Base-by-base conservation (phyloP, 2,797 vertebrate species). In the Tragelaphus oryx region DNA sequence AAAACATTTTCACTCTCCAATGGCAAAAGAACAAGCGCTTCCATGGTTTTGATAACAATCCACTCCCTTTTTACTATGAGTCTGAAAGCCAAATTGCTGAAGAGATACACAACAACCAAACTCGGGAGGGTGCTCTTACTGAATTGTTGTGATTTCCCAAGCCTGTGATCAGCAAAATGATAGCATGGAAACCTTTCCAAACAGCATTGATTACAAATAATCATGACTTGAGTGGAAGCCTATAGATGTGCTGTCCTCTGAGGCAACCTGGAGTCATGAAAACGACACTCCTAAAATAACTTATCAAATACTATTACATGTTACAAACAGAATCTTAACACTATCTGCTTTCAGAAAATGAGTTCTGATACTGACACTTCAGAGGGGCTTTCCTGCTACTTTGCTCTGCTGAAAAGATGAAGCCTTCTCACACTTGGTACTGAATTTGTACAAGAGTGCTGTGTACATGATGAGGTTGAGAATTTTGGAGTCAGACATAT, bases 191-290 rank as follows among this genome's bases (percentile, higher is more conserved):
- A 95, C n/a, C 87, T 87, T 92, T 95, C 62, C 87, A 83, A 94
- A 87, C 48, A 96, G 94, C n/a, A 93, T 52, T 0, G 5, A 92
- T 96, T 94, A 97, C 46, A 96, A 91, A 94, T 88, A 94, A 95
- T 80, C 81, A 91, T 11, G 7, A 68, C 68, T 76, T 93, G 86
- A 62, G 83, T 33, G 78, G 86, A 96, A 94, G 52, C 57, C 90
- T 92, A 79, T 48, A 83, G 80, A 93, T 87, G 37, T 59, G 37
- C 78, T 97, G 89, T 90, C 75, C 60, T 92, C 46, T 41, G 24
- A 85, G 84, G 84, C 46, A 82, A 85, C 37, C 48, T 93, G 71
- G 60, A 89, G 37, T 83, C 11, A 20, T 55, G 75, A 95, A 96
- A 96, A 91, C 30, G 54, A 54, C 55, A 84, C 62, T 83, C 33